A percentile compares a stretch with the other conserved stretches of the same genome.
Conservation (phyloP, 2,113 vertebrate species). For the Sander lucioperca region DNA sequence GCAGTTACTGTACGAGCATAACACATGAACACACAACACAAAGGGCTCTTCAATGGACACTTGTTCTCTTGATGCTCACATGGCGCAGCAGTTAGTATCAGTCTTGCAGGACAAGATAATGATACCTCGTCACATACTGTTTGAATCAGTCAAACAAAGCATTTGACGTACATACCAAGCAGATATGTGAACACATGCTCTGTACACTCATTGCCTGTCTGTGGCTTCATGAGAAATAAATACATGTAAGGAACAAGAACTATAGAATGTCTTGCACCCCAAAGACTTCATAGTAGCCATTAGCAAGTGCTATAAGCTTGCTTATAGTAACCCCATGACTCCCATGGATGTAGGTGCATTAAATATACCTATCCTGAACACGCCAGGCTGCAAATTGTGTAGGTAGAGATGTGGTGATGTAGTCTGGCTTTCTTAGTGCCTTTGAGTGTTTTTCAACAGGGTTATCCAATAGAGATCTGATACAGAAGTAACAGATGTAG, state of each 20-base stretch:
- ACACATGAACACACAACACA: constrained; percentile 72
- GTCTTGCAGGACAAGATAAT: constrained; percentile 81
- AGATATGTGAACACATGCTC: constrained; percentile 52
- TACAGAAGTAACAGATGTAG: constrained; percentile 9
- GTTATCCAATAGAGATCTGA: constrained; percentile 68
- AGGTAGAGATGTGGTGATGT: constrained; percentile 62
- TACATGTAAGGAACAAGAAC: constrained; percentile 39
- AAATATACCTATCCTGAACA: constrained; percentile 60
- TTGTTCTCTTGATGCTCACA: constrained; percentile 66
- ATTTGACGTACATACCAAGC: constrained; percentile 37
- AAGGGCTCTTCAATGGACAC: constrained; percentile 84
- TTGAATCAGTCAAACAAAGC: constrained; percentile 51
- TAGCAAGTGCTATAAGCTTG: constrained; percentile 39
- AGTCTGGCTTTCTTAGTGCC: constrained; percentile 85
- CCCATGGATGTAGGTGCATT: constrained; percentile 65
- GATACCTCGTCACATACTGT: constrained; percentile 60
- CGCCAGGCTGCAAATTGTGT: constrained; percentile 72
- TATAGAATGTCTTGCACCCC: constrained; percentile 61
- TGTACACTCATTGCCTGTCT: constrained; percentile 39
- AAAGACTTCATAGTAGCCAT: constrained; percentile 71
- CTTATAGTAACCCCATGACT: constrained; percentile 54
- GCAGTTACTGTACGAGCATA: constrained; percentile 58
- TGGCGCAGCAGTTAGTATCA: constrained; percentile 66
- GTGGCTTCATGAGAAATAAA: constrained; percentile 43
- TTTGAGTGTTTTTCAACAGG: constrained; percentile 84